phyloP scores from a whole-genome alignment of 2,888 invertebrate species.

The Drosophila rubida region DNA sequence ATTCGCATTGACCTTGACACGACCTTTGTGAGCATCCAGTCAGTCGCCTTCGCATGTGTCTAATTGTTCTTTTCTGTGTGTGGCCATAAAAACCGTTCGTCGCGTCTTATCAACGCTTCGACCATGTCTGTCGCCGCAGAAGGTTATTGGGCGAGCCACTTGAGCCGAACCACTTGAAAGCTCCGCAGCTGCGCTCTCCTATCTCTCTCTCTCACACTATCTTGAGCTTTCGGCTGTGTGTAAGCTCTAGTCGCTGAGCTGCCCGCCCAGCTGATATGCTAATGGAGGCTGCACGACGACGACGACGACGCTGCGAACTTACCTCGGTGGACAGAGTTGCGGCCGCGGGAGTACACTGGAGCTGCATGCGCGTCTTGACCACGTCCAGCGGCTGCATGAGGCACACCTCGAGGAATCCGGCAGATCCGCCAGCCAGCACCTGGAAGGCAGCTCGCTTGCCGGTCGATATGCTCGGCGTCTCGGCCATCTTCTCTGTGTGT shows the following conservation, averaged over 20 bases:
- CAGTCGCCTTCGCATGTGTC: not conserved
- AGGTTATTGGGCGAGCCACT: conserved; percentile 4
- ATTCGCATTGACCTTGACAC: conserved; percentile 56
- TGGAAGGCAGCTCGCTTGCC: conserved; percentile 81
- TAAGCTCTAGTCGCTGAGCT: conserved; percentile 1
- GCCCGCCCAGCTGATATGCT: not conserved
- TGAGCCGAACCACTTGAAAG: conserved; percentile 14
- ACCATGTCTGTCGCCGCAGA: not conserved
- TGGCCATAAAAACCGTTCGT: conserved; percentile 9
- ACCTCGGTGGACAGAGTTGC: conserved; percentile 63
- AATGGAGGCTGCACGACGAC: not conserved
- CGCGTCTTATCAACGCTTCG: conserved; percentile 13
- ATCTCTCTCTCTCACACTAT: not conserved
- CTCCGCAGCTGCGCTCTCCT: conserved; percentile 6
- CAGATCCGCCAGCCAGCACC: conserved; percentile 92
- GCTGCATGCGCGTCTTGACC: conserved; percentile 95
- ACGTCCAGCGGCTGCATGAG: conserved; percentile 98
- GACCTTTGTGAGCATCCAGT: conserved; percentile 45
- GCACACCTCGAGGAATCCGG: conserved; percentile 97
- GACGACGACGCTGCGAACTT: conserved; percentile 37
- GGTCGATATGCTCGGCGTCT: conserved; percentile 60
- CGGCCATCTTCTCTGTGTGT: conserved; percentile 5
- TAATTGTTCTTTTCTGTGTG: not conserved
- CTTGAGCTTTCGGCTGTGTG: not conserved
- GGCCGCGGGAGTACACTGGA: conserved; percentile 86